phyloP scores from a whole-genome alignment of 2,113 vertebrate genomes.

The Loxodonta africana region DNA sequence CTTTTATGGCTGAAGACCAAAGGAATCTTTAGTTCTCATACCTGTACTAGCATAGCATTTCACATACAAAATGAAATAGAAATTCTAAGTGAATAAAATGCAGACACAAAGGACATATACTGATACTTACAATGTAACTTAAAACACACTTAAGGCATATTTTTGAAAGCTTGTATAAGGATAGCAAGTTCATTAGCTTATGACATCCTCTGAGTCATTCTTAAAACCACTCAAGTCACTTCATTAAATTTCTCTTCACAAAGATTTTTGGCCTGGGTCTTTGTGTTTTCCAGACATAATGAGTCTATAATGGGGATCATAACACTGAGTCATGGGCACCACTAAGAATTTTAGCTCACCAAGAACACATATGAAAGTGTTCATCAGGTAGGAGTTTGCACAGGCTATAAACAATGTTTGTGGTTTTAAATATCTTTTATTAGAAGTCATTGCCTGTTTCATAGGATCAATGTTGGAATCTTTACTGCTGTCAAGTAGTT shows the following conservation, averaged over 20 bases:
- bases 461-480: conserved; percentile 2
- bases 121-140: background rate
- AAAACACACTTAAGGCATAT: background rate
- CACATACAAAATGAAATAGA: background rate
- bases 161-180: conserved; percentile 9
- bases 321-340: conserved; percentile 31
- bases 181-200: conserved; percentile 64
- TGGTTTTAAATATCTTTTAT: conserved; percentile 65
- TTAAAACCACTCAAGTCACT: conserved; percentile 59
- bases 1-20: background rate
- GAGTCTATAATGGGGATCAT: background rate
- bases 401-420: conserved; percentile 10
- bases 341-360: conserved; percentile 28
- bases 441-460: conserved; percentile 59
- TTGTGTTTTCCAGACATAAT: conserved; percentile 71
- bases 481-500: conserved; percentile 53
- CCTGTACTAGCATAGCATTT: background rate
- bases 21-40: background rate
- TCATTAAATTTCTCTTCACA: conserved; percentile 66
- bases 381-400: conserved; percentile 22
- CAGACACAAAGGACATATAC: background rate
- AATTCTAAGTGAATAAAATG: background rate
- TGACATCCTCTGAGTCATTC: conserved; percentile 60
- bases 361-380: conserved; percentile 63
- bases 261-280: background rate